These are phyloP conservation scores for Chrysemys picta DNA, from an alignment of 2,113 vertebrate genomes.

Conservation along the genomic window DNA sequence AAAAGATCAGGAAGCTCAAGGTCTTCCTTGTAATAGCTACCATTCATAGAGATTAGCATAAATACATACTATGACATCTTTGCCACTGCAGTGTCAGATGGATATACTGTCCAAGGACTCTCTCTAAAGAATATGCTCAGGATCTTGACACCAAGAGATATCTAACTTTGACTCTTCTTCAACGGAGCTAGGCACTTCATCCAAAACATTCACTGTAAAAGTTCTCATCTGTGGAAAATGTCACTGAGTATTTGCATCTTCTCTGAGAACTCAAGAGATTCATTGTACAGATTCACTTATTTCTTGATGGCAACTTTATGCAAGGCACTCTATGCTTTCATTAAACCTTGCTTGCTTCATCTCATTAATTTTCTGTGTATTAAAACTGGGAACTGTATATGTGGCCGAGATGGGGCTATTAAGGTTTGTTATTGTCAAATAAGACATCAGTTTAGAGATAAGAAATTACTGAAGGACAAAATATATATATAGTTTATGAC, in stretches of 20 bases:
- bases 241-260: background rate
- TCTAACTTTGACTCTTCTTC: background rate
- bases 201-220: background rate
- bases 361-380: background rate
- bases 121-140: background rate
- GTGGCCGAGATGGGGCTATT: background rate
- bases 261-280: background rate
- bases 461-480: background rate
- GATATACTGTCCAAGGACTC: background rate
- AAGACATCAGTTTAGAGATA: background rate
- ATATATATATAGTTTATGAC: background rate
- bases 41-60: background rate
- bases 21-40: background rate
- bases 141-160: background rate
- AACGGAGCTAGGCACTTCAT: fast-evolving
- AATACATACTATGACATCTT: background rate
- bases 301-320: background rate
- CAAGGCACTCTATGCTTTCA: background rate
- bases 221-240: background rate
- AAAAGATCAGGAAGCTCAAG: background rate
- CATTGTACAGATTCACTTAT: background rate
- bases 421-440: background rate
- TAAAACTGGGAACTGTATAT: background rate
- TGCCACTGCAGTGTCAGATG: background rate
- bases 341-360: background rate